Conservation (phyloP, 2,888 invertebrate genomes). For the Mimas tiliae region DNA sequence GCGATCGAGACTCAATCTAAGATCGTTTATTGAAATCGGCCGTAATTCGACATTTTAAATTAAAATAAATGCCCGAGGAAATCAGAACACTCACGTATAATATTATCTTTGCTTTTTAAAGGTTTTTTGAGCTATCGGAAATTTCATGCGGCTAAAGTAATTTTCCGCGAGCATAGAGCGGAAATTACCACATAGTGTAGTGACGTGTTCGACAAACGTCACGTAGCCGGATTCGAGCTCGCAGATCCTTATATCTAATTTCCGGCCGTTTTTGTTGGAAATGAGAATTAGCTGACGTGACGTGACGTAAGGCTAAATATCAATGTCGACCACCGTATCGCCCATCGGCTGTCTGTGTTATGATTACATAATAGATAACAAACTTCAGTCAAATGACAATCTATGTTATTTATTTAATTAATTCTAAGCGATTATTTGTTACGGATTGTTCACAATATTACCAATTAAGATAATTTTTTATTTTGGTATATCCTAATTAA, state of each 20-base stretch:
- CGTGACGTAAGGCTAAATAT: slow-evolving; percentile 78
- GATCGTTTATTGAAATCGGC: no score
- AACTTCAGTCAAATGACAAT: no score
- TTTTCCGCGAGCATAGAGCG: slow-evolving; percentile 81
- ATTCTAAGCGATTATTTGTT: no score
- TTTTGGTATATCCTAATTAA: no score
- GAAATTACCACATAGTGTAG: slow-evolving; percentile 84
- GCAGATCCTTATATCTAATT: slow-evolving; percentile 85
- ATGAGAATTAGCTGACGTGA: slow-evolving; percentile 82
- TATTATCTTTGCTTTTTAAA: slow-evolving; percentile 64
- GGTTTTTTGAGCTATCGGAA: slow-evolving; percentile 75
- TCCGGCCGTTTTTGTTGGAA: slow-evolving; percentile 83
- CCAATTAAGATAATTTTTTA: no score
- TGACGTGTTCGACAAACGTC: slow-evolving; percentile 85
- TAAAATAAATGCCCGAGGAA: slow-evolving; percentile 18
- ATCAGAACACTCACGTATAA: slow-evolving; percentile 32
- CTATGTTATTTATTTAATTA: no score
- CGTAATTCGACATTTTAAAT: slow-evolving; percentile 11
- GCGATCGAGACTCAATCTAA: no score
- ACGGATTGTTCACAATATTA: no score
- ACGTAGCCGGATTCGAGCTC: slow-evolving; percentile 81
- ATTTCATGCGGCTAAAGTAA: slow-evolving; percentile 83
- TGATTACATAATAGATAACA: slow-evolving; percentile 12
- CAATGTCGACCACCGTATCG: slow-evolving; percentile 67
- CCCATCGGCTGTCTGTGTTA: slow-evolving; percentile 30